These are phyloP conservation scores for Polypedilum vanderplanki DNA, from an alignment of 1,140 invertebrate genomes.

Conservation along the genomic window DNA sequence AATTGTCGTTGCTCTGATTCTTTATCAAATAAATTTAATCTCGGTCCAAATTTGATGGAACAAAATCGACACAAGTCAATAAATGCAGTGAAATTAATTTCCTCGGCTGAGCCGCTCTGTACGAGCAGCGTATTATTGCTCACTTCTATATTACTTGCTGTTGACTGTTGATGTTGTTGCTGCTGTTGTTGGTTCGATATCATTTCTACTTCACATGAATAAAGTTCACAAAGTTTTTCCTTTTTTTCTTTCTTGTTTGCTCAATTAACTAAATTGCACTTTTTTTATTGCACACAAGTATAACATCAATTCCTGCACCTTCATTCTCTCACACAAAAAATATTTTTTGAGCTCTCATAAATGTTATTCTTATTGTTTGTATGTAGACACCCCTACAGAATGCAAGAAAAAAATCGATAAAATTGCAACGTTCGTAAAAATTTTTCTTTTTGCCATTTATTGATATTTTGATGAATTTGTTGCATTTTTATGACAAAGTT, in stretches of 20 bases:
- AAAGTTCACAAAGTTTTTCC: background rate
- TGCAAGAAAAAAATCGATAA: constrained; percentile 22
- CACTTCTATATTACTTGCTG: constrained; percentile 1
- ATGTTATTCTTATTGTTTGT: background rate
- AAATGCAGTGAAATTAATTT: constrained; percentile 57
- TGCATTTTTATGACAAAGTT: background rate
- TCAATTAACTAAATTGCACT: background rate
- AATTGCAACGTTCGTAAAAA: constrained; percentile 21
- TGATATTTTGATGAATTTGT: background rate
- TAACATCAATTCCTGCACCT: background rate
- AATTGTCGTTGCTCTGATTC: constrained; percentile 60
- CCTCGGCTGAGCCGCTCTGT: constrained; percentile 40
- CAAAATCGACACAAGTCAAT: constrained; percentile 60
- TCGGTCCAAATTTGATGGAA: constrained; percentile 55
- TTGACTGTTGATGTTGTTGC: background rate
- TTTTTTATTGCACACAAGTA: background rate
- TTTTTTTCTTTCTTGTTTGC: background rate
- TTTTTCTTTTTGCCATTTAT: background rate
- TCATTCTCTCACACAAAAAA: background rate
- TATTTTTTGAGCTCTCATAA: background rate
- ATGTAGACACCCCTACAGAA: background rate
- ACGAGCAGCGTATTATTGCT: constrained; percentile 11
- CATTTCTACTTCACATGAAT: background rate
- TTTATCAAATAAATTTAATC: constrained; percentile 61
- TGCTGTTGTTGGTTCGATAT: constrained; percentile 27